A percentile compares a stretch with the other conserved stretches of the same genome.
Conservation (phyloP, 2,113 vertebrate genomes). For the Aramus guarauna region DNA sequence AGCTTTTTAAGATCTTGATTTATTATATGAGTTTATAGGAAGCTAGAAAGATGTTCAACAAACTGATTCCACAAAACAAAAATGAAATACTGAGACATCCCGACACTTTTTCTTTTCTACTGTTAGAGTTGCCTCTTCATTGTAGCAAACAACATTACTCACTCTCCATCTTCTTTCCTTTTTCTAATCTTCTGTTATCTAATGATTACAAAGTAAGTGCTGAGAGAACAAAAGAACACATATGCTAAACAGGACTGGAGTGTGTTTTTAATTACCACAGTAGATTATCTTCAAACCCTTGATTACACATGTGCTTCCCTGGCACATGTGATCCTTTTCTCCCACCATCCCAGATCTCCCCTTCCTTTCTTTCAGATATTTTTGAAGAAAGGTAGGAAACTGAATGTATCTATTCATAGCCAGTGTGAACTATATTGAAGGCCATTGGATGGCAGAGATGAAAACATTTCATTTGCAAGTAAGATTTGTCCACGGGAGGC, state of each 20-base stretch:
- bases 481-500: not conserved
- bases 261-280: constrained; percentile 52
- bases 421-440: not conserved
- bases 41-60: not conserved
- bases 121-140: not conserved
- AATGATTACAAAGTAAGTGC: not conserved
- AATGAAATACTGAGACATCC: not conserved
- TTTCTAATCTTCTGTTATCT: not conserved
- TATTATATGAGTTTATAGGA: not conserved
- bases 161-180: not conserved
- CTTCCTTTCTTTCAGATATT: not conserved
- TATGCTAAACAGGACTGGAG: not conserved
- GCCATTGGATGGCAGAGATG: not conserved
- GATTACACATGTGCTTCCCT: constrained; percentile 18
- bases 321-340: not conserved
- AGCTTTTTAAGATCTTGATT: not conserved
- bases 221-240: constrained; percentile 1
- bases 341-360: not conserved
- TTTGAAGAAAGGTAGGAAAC: not conserved
- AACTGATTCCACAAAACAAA: not conserved
- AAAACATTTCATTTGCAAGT: not conserved
- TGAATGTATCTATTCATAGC: not conserved
- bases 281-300: constrained; percentile 18
- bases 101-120: not conserved
- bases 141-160: not conserved